Base-by-base conservation (phyloP, 2,888 invertebrate genomes). In the Synergus itoensis region DNA sequence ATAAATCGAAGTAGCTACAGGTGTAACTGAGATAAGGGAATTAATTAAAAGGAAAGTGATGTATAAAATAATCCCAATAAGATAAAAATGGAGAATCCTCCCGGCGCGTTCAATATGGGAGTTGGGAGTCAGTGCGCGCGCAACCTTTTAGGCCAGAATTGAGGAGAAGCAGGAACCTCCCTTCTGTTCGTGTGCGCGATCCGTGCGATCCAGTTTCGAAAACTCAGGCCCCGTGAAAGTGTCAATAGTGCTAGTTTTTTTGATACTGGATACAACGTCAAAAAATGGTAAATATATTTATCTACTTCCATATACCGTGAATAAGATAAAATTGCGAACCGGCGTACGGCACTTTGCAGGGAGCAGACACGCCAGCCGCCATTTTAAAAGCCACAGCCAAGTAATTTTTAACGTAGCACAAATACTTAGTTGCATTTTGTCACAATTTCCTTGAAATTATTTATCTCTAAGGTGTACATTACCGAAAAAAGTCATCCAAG, bases 351-450 rank as follows among this genome's bases (percentile, higher is more conserved):
- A 69, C 82, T 89, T 91, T 90, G 89, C 90, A 90, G 91, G 88
- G 84, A 88, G 85, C 88, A 88, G 89, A 90, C 90, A 90, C 91
- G 90, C 90, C 89, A 87, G 90, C 89, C 91, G 91, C 91, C 91
- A 91, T 91, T 91, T 89, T 88, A 83, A 83, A 60, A 62, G 81
- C 84, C 80, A 85, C 77, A 45, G 45, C 14, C 36, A 9, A 73
- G 48, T 80, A 78, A 43, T 82, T 82, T 77, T 81, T 78, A 78
- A 28, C 60, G 36, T 36, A 67, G 36, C n/a, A 67, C 76, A 64
- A 48, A 64, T 67, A 77, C 60, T 75, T 80, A 5, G 12, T 77
- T 43, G 48, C 48, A 57, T 48, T 79, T 76, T 65, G 12, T 60
- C n/a, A 18, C 48, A 75, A 79, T 79, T 80, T 60, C 65, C 69